phyloP scores from a whole-genome alignment of 2,113 vertebrate species.

The Ictidomys tridecemlineatus region DNA sequence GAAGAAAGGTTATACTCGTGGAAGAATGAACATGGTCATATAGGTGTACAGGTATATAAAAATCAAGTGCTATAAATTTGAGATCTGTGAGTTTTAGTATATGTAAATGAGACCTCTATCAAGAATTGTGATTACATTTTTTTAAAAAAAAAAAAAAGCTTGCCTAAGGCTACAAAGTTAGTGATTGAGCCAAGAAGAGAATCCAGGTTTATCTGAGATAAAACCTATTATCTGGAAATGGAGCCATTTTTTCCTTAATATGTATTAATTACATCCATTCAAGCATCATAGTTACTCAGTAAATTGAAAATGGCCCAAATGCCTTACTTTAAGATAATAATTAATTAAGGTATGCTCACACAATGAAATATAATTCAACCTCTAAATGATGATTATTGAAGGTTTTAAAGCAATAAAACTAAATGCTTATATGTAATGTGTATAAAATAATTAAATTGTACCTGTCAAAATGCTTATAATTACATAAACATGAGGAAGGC shows the following conservation, averaged over 20 bases:
- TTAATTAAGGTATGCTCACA: neutral
- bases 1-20: neutral
- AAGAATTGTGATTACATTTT: neutral
- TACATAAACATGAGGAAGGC: neutral
- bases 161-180: neutral
- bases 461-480: neutral
- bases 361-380: constrained; percentile 37
- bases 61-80: neutral
- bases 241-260: neutral
- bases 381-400: neutral
- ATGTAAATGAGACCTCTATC: neutral
- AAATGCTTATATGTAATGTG: neutral
- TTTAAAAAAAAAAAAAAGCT: neutral
- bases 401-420: constrained; percentile 45
- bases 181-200: constrained; percentile 44
- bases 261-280: neutral
- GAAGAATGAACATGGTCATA: neutral
- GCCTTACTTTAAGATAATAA: neutral
- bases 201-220: neutral
- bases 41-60: neutral
- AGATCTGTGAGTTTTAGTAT: neutral
- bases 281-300: constrained; percentile 27
- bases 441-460: neutral
- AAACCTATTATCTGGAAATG: neutral
- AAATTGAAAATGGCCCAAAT: constrained; percentile 20